A percentile compares a stretch with the other conserved stretches of the same genome.
These are phyloP conservation scores for Echeneis naucrates DNA, from an alignment of 2,797 vertebrate species.

Conservation along the genomic window DNA sequence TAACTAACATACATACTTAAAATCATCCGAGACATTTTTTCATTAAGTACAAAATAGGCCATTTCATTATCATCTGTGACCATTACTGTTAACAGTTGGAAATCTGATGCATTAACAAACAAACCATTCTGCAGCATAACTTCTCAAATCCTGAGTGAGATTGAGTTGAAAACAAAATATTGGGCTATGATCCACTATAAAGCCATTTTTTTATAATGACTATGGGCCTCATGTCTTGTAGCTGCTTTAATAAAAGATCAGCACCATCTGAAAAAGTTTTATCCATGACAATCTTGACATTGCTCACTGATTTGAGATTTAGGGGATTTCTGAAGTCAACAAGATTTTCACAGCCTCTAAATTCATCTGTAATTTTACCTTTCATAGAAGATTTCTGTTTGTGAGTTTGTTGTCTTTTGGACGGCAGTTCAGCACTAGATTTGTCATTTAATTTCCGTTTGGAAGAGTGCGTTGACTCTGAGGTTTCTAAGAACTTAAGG, in stretches of 20 bases:
- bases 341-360: constrained; percentile 85
- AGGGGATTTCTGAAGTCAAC: constrained; percentile 94
- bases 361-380: constrained; percentile 69
- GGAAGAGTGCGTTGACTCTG: constrained; percentile 90
- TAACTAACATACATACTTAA: constrained; percentile 86
- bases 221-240: constrained; percentile 97
- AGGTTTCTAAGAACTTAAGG: constrained; percentile 94
- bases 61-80: constrained; percentile 78
- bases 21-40: constrained; percentile 85
- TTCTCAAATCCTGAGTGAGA: constrained; percentile 90
- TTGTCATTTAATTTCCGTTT: constrained; percentile 90
- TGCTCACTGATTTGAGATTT: constrained; percentile 89
- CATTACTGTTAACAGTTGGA: constrained; percentile 78
- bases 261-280: constrained; percentile 91
- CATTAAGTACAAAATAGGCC: constrained; percentile 83
- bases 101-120: constrained; percentile 80
- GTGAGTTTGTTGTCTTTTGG: constrained; percentile 87
- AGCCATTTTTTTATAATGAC: constrained; percentile 91
- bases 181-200: constrained; percentile 83
- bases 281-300: constrained; percentile 97
- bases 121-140: constrained; percentile 88
- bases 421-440: constrained; percentile 80
- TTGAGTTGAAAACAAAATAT: constrained; percentile 76
- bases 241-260: constrained; percentile 93
- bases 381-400: constrained; percentile 72